Percentiles rank a stretch among this genome's conserved stretches.
These are phyloP conservation scores for Dipus sagitta DNA, from an alignment of 2,797 vertebrate genomes.

Conservation along the genomic window DNA sequence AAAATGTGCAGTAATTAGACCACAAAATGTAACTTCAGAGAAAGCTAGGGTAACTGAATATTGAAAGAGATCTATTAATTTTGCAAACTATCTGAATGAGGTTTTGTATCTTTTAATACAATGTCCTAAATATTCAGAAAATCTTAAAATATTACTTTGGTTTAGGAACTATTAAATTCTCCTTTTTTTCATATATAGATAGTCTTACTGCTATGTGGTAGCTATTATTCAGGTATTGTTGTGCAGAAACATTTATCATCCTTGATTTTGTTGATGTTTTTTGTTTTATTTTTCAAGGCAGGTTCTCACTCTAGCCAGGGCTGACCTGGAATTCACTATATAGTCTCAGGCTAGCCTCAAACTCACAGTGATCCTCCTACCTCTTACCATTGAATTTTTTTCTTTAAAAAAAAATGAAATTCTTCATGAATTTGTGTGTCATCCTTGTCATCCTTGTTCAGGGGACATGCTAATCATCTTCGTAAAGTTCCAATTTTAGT, in stretches of 20 bases:
- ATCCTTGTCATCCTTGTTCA: too few species aligned
- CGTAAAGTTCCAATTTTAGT: too few species aligned
- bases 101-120: neutral
- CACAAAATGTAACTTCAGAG: neutral
- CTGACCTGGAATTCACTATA: too few species aligned
- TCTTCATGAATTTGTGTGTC: too few species aligned
- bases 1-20: neutral
- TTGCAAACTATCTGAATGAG: neutral
- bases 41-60: constrained; percentile 32
- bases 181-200: neutral
- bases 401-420: too few species aligned
- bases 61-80: constrained; percentile 54
- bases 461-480: too few species aligned
- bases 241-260: neutral
- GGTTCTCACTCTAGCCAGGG: too few species aligned
- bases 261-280: neutral
- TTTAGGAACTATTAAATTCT: constrained; percentile 24
- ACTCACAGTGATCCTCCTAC: too few species aligned
- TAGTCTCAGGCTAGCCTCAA: too few species aligned
- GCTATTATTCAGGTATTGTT: neutral
- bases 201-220: neutral
- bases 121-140: neutral
- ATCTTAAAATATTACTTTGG: neutral
- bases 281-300: too few species aligned
- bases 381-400: too few species aligned